These are phyloP conservation scores for Tortrix viridana DNA, from an alignment of 2,888 invertebrate genomes.

Conservation along the genomic window DNA sequence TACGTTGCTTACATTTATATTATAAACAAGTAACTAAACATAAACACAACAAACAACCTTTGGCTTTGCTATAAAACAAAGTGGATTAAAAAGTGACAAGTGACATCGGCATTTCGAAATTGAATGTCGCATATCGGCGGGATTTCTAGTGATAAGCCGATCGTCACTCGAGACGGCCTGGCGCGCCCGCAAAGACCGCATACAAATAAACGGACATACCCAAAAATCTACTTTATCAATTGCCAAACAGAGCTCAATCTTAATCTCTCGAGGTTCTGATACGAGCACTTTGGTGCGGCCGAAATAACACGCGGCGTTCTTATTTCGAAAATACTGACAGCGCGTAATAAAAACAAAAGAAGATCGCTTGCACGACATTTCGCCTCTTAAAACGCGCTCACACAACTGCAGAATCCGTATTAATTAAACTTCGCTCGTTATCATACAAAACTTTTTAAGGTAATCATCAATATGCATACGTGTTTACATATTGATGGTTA, in stretches of 20 bases:
- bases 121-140: constrained; percentile 25
- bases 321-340: background rate
- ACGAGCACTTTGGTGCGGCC: too few species aligned
- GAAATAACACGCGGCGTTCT: too few species aligned
- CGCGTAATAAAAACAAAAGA: constrained; percentile 10
- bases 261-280: background rate
- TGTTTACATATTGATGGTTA: constrained; percentile 57
- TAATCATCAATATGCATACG: constrained; percentile 36
- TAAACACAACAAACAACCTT: too few species aligned
- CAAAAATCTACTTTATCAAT: constrained; percentile 8
- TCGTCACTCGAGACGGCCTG: constrained; percentile 38
- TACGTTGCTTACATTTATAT: too few species aligned
- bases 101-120: constrained; percentile 25
- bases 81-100: constrained; percentile 9
- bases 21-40: too few species aligned
- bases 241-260: constrained; percentile 6
- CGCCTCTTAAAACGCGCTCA: background rate
- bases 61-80: too few species aligned
- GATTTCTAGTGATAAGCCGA: constrained; percentile 27
- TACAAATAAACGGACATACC: background rate
- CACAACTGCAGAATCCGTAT: constrained; percentile 9
- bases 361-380: constrained; percentile 7
- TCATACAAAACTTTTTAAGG: constrained; percentile 31
- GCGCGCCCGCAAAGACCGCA: constrained; percentile 11
- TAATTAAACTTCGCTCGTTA: constrained; percentile 17